Evolutionary conservation across 2,113 vertebrate species (phyloP).

Genomic region (Leucoraja erinaceus): DNA sequence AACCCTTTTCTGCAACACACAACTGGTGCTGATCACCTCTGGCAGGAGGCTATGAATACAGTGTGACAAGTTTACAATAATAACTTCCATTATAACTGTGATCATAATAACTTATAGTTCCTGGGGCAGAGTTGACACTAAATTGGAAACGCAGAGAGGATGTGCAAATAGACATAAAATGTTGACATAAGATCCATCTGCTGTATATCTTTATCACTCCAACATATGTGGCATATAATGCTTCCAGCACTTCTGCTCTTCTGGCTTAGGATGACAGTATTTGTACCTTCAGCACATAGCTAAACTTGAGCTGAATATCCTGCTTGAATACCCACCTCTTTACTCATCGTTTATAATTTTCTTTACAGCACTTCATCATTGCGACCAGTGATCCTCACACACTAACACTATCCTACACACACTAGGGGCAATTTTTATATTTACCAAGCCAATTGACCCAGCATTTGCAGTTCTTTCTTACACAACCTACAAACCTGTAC

Average conservation of each 20-base stretch:
- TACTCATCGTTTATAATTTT: neutral
- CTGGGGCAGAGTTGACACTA: neutral
- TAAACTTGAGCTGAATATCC: neutral
- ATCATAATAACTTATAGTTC: neutral
- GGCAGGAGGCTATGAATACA: neutral
- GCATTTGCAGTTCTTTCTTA: no score
- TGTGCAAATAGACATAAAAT: neutral
- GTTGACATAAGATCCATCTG: no score
- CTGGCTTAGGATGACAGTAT: neutral
- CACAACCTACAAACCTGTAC: no score
- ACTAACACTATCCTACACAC: no score
- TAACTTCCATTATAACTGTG: neutral
- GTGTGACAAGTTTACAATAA: neutral
- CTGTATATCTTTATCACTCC: no score
- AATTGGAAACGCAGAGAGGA: neutral
- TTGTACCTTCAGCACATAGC: neutral
- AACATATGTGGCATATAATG: no score
- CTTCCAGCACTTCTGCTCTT: neutral
- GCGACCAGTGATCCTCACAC: no score
- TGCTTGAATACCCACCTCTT: neutral
- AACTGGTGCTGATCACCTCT: no score
- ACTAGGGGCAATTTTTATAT: no score
- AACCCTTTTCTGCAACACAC: no score
- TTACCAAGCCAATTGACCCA: no score
- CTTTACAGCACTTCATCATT: neutral